phyloP scores from a whole-genome alignment of 92 coral and sea anemone genomes.

The Paramuricea clavata region DNA sequence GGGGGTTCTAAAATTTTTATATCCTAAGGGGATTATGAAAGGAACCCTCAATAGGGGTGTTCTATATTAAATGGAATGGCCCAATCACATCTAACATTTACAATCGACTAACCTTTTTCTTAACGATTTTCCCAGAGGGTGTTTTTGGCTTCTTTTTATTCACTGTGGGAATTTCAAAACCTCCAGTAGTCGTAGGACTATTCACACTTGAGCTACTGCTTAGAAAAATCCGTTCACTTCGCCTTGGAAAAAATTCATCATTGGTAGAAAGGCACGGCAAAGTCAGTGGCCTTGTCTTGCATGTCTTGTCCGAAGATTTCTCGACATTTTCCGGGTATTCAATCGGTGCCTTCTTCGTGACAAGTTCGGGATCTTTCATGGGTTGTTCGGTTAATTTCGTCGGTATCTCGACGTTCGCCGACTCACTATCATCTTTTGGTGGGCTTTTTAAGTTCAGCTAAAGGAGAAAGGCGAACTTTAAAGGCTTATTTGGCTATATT shows the following conservation, averaged over 20 bases:
- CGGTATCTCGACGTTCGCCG: constrained; percentile 7
- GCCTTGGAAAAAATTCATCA: constrained; percentile 84
- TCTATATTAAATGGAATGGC: too few species aligned
- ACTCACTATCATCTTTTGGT: constrained; percentile 11
- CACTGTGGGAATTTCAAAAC: constrained; percentile 63
- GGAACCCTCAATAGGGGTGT: too few species aligned
- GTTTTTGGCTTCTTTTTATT: constrained; percentile 79
- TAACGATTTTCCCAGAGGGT: constrained; percentile 66
- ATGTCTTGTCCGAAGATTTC: constrained; percentile 59
- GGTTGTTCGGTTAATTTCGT: constrained; percentile 28
- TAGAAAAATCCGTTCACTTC: constrained; percentile 94
- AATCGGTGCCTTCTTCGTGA: not conserved
- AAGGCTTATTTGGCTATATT: too few species aligned
- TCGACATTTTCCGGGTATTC: constrained; percentile 52
- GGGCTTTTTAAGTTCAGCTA: constrained; percentile 40
- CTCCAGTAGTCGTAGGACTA: constrained; percentile 73
- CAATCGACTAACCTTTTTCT: constrained; percentile 30
- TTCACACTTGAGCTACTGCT: constrained; percentile 88
- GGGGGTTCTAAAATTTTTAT: too few species aligned
- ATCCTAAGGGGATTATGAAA: too few species aligned
- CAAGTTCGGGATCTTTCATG: constrained; percentile 23
- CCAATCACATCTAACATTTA: not conserved
- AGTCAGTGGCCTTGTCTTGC: constrained; percentile 60
- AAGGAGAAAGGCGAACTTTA: not conserved
- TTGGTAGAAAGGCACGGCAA: constrained; percentile 77